phyloP scores from a whole-genome alignment of 2,797 vertebrate species.

The Hippopotamyrus pictus region DNA sequence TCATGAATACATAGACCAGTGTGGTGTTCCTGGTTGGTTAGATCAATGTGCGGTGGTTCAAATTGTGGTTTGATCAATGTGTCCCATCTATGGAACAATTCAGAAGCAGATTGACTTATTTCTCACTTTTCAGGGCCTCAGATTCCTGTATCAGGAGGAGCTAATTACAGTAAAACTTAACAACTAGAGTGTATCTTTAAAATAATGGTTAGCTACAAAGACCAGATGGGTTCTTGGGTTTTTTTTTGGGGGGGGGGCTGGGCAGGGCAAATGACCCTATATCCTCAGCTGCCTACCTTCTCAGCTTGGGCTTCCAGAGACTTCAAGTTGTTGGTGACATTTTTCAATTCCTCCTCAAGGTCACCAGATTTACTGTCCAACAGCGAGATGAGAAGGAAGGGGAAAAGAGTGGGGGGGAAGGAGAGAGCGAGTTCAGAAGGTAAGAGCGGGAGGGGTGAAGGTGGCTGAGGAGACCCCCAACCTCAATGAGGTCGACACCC shows the following conservation, averaged over 20 bases:
- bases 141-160: not conserved
- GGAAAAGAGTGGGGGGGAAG: constrained; percentile 41
- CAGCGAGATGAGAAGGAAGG: constrained; percentile 31
- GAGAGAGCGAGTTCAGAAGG: constrained; percentile 40
- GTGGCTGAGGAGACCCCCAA: constrained; percentile 33
- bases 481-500: not conserved
- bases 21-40: not conserved
- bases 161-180: not conserved
- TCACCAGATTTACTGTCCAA: constrained; percentile 94
- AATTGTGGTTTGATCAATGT: not conserved
- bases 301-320: constrained; percentile 95
- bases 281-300: constrained; percentile 63
- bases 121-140: not conserved
- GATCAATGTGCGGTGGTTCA: not conserved
- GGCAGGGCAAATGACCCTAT: not conserved
- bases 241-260: not conserved
- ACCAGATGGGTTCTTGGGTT: not conserved
- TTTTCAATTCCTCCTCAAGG: constrained; percentile 98
- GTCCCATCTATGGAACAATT: not conserved
- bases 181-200: not conserved
- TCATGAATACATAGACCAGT: not conserved
- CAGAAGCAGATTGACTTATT: not conserved
- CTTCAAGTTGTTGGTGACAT: constrained; percentile 99
- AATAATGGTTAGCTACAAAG: not conserved
- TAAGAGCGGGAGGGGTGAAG: constrained; percentile 40